phyloP scores from a whole-genome alignment of 2,113 vertebrate genomes.

The Grantiella picta region DNA sequence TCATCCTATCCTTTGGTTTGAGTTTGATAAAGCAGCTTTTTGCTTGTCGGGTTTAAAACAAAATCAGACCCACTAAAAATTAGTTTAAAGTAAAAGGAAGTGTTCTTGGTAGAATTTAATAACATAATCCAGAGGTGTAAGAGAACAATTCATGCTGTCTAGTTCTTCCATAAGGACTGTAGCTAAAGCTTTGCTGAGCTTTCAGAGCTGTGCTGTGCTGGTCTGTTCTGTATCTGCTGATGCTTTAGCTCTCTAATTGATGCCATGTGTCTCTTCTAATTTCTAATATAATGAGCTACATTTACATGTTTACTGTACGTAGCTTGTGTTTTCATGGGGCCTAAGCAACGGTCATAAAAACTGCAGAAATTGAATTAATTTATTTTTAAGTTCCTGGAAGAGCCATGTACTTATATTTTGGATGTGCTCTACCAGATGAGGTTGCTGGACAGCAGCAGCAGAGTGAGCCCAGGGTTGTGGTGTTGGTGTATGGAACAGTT shows the following conservation, averaged over 20 bases:
- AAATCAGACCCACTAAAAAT: background rate
- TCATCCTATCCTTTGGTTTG: background rate
- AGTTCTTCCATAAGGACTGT: background rate
- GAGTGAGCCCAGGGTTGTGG: background rate
- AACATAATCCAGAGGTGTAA: background rate
- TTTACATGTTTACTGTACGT: background rate
- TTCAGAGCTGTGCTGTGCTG: background rate
- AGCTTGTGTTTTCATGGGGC: background rate
- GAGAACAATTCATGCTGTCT: background rate
- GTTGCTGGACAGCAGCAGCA: background rate
- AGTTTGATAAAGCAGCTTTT: background rate
- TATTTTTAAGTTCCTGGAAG: background rate
- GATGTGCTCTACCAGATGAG: background rate
- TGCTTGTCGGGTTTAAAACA: background rate
- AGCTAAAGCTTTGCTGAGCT: background rate
- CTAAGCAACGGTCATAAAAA: background rate
- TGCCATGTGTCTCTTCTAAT: background rate
- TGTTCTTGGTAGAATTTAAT: background rate
- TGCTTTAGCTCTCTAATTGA: background rate
- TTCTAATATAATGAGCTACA: background rate
- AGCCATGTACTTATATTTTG: background rate
- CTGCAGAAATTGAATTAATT: background rate
- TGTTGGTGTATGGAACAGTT: background rate
- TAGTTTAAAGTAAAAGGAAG: background rate
- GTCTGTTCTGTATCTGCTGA: background rate